Conservation (phyloP, 1,140 invertebrate species). For the Anoplophora glabripennis region DNA sequence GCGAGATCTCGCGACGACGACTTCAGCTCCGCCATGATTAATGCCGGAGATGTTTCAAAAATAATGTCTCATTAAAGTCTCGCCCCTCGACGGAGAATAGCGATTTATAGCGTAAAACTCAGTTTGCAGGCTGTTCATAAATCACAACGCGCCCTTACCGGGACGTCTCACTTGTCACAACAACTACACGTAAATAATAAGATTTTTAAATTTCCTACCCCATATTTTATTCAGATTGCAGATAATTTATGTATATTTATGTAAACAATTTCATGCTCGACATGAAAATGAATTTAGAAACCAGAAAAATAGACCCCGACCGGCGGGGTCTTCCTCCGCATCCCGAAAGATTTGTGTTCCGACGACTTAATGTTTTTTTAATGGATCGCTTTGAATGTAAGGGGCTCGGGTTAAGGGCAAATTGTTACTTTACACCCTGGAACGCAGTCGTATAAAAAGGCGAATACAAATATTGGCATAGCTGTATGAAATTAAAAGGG, state of each 20-base stretch:
- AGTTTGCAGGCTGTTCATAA: slow-evolving; percentile 38
- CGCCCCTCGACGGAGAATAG: slow-evolving; percentile 23
- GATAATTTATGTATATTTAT: slow-evolving; percentile 25
- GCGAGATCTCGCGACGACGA: slow-evolving; percentile 21
- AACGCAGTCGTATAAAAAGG: no score
- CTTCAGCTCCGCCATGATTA: slow-evolving; percentile 33
- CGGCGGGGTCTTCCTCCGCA: no score
- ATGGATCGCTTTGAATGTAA: no score
- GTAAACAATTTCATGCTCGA: slow-evolving; percentile 14
- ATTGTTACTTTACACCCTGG: no score
- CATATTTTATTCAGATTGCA: slow-evolving; percentile 28
- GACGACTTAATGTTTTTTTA: no score
- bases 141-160: slow-evolving; percentile 27
- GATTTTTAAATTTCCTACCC: slow-evolving; percentile 22
- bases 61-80: slow-evolving; percentile 45
- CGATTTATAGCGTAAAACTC: slow-evolving; percentile 40
- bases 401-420: no score
- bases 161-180: slow-evolving; percentile 30
- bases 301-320: not conserved
- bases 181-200: slow-evolving; percentile 37
- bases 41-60: slow-evolving; percentile 40
- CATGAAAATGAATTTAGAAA: slow-evolving; percentile 10
- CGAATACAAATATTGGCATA: no score
- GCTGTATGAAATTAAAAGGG: no score
- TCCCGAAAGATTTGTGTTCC: no score